These are phyloP conservation scores for Brevimyrus niger DNA, from an alignment of 2,113 vertebrate genomes.

Conservation along the genomic window DNA sequence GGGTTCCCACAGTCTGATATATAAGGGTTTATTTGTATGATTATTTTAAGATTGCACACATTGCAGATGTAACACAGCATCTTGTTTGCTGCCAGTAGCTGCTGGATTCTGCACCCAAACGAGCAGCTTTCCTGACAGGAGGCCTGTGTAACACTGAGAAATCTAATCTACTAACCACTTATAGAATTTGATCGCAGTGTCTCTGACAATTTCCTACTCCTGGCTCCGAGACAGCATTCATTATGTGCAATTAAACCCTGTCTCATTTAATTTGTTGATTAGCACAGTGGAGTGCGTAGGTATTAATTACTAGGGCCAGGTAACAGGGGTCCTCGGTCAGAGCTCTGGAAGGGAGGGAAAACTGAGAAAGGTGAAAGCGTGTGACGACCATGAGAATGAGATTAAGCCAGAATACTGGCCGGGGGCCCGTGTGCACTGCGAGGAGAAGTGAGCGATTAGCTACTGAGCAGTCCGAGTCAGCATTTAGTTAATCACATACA, in stretches of 20 bases:
- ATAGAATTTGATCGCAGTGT: conserved; percentile 16
- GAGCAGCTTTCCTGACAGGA: not conserved
- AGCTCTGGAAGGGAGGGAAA: not conserved
- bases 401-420: not conserved
- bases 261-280: conserved; percentile 29
- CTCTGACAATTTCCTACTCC: conserved; percentile 13
- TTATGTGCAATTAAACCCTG: conserved; percentile 27
- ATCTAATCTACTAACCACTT: conserved; percentile 5
- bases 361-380: not conserved
- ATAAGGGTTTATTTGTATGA: not conserved
- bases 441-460: conserved; percentile 8
- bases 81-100: not conserved
- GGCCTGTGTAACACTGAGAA: not conserved
- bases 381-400: conserved; percentile 1
- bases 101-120: not conserved
- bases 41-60: not conserved
- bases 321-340: conserved; percentile 15
- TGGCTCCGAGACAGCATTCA: conserved; percentile 24
- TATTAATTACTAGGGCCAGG: conserved; percentile 24
- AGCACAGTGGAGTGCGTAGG: conserved; percentile 21
- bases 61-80: not conserved
- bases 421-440: not conserved
- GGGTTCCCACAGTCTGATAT: not conserved
- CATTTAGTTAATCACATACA: conserved; percentile 6
- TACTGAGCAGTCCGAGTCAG: not conserved